Evolutionary conservation across 1,140 invertebrate genomes (phyloP).

Genomic region (Drosophila ananassae): DNA sequence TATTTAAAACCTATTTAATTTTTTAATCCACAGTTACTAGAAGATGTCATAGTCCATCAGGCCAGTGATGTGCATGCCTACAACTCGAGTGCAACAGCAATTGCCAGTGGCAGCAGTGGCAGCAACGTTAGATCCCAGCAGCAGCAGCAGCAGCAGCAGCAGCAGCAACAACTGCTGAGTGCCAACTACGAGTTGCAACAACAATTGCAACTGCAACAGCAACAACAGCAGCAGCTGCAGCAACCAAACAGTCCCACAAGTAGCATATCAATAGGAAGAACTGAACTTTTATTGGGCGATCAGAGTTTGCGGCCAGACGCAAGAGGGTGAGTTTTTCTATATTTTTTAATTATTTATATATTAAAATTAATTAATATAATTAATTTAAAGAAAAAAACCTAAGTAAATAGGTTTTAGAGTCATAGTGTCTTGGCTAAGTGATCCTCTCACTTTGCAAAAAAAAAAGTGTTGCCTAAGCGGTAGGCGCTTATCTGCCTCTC

Average conservation of each 20-base stretch:
- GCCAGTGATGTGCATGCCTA: slow-evolving; percentile 57
- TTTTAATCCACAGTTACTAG: slow-evolving; percentile 71
- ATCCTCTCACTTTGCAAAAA: neutral
- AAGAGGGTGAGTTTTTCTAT: slow-evolving; percentile 60
- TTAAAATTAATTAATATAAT: neutral
- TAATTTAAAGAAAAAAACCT: neutral
- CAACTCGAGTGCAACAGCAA: slow-evolving; percentile 35
- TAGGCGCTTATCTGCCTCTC: slow-evolving; percentile 33
- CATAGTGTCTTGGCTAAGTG: slow-evolving; percentile 37
- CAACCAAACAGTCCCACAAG: slow-evolving; percentile 76
- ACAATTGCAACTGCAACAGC: slow-evolving; percentile 40
- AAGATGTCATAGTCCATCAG: slow-evolving; percentile 75
- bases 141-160: slow-evolving; percentile 46
- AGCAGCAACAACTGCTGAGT: slow-evolving; percentile 52
- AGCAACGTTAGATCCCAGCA: slow-evolving; percentile 16
- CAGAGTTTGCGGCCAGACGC: slow-evolving; percentile 73
- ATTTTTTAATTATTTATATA: neutral
- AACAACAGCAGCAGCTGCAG: slow-evolving; percentile 51
- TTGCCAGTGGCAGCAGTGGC: slow-evolving; percentile 34
- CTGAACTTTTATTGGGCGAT: slow-evolving; percentile 83
- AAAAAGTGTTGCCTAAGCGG: slow-evolving; percentile 42
- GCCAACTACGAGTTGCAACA: slow-evolving; percentile 50
- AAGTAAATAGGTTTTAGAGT: slow-evolving; percentile 10
- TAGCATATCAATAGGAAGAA: slow-evolving; percentile 84
- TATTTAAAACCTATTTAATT: neutral